A percentile compares a stretch with the other conserved stretches of the same genome.
phyloP scores from a whole-genome alignment of 2,797 vertebrate species.

The Leptodactylus fallax region DNA sequence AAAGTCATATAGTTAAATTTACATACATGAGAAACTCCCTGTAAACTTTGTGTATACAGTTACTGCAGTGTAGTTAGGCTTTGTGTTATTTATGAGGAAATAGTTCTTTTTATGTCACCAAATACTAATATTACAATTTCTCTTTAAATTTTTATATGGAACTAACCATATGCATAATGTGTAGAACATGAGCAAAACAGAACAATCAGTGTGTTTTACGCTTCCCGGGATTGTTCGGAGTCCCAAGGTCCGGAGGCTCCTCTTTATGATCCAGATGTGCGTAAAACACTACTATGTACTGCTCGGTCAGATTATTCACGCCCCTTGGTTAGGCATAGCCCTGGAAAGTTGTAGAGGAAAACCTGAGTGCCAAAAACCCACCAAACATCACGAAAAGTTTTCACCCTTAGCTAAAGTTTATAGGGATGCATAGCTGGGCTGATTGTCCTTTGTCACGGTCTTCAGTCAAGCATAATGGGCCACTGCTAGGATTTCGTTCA shows the following conservation, averaged over 20 bases:
- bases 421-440: background rate
- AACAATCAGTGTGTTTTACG: slow-evolving; percentile 38
- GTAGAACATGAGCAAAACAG: background rate
- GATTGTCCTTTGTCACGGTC: slow-evolving; percentile 44
- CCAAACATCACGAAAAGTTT: slow-evolving; percentile 17
- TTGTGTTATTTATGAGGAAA: background rate
- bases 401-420: slow-evolving; percentile 33
- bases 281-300: background rate
- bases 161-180: slow-evolving; percentile 3
- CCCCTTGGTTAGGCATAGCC: slow-evolving; percentile 12
- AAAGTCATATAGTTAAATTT: too few species aligned
- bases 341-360: slow-evolving; percentile 32
- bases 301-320: slow-evolving; percentile 32
- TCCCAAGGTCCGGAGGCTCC: slow-evolving; percentile 2
- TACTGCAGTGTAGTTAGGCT: background rate
- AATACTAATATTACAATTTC: background rate
- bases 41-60: background rate
- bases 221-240: slow-evolving; percentile 27
- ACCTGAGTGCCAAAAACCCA: slow-evolving; percentile 32
- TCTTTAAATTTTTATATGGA: slow-evolving; percentile 23
- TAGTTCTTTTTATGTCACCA: background rate
- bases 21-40: background rate
- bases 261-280: slow-evolving; percentile 54
- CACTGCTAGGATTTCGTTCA: slow-evolving; percentile 15
- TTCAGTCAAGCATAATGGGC: slow-evolving; percentile 10